phyloP scores from a whole-genome alignment of 2,113 vertebrate genomes.

The Mohoua ochrocephala region DNA sequence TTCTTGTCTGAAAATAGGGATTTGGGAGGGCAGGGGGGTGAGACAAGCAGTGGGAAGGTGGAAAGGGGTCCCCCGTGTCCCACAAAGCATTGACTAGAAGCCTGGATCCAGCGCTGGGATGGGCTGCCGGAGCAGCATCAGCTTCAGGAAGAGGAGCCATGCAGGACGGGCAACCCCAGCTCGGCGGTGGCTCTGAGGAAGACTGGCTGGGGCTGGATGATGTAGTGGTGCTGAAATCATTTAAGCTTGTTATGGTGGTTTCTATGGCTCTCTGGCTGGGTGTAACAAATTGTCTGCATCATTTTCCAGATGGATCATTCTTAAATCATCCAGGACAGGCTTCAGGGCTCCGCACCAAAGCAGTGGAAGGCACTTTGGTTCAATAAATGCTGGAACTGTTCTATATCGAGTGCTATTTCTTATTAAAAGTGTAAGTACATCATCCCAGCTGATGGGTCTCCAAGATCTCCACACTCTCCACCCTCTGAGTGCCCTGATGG shows the following conservation, averaged over 20 bases:
- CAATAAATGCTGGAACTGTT: conserved; percentile 18
- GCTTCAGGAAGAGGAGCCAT: background rate
- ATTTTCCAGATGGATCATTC: conserved; percentile 58
- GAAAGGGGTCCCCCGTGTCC: background rate
- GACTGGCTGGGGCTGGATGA: conserved; percentile 2
- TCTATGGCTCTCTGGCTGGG: conserved; percentile 59
- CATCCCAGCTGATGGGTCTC: background rate
- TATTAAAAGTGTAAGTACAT: conserved; percentile 32
- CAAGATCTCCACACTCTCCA: background rate
- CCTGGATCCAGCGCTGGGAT: background rate
- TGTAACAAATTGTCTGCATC: conserved; percentile 54
- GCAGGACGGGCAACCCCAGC: background rate
- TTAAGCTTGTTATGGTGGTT: conserved; percentile 45
- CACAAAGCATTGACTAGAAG: background rate
- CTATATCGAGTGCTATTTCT: background rate
- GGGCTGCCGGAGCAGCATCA: background rate
- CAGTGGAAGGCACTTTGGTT: conserved; percentile 1
- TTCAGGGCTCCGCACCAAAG: background rate
- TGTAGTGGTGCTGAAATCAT: conserved; percentile 43
- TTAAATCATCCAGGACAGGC: conserved; percentile 52
- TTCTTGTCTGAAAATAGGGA: background rate
- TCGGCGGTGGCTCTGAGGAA: background rate
- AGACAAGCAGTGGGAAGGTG: background rate
- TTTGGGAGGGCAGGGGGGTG: background rate
- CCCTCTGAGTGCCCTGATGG: background rate